Base-by-base conservation (phyloP, 2,797 vertebrate species). In the Hafferia zeledoni region DNA sequence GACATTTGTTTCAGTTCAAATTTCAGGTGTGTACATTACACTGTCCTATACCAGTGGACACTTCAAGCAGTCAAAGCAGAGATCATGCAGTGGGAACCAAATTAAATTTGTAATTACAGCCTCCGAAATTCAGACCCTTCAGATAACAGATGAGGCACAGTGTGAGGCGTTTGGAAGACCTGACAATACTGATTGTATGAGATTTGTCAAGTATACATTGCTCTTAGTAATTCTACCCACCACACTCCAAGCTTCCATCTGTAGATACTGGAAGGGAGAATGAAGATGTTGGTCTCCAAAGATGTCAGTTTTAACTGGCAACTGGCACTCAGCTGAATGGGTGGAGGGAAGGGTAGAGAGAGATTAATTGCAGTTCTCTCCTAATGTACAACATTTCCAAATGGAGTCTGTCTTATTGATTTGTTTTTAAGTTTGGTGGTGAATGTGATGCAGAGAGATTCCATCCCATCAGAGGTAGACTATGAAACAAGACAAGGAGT, bases 391-490 rank as follows among this genome's bases (percentile, higher is more conserved):
- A 75, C 52, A 18, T 33, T 96, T 70, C 89, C 56, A 87, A 92
- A 60, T 19, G 3, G 30, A 85, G 5, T 49, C 19, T 89, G 30
- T 95, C 89, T 93, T 96, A 41, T 33, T 47, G 57, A 90, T 92
- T 91, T 93, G 90, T 78, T 78, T 95, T 96, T 71, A 96, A 99
- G 99, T 95, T 98, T 99, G 98, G 99, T 99, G 97, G 99, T 99
- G 90, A 99, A 99, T 92, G 99, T 99, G 67, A 99, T 99, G 99
- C 99, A 99, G 97, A 98, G 99, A 96, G 99, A 99, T 90, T 99
- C 99, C 82, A 99, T 99, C 91, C 99, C 99, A n/a, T 98, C 99
- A 57, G 99, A 99, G 97, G 99, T 99, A 61, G 99, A 99, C 98
- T 99, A 99, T 86, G 99, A 99, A 97, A 99, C 99, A 82, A 98